Base-by-base conservation (phyloP, 2,797 vertebrate genomes). In the Sphaeramia orbicularis region DNA sequence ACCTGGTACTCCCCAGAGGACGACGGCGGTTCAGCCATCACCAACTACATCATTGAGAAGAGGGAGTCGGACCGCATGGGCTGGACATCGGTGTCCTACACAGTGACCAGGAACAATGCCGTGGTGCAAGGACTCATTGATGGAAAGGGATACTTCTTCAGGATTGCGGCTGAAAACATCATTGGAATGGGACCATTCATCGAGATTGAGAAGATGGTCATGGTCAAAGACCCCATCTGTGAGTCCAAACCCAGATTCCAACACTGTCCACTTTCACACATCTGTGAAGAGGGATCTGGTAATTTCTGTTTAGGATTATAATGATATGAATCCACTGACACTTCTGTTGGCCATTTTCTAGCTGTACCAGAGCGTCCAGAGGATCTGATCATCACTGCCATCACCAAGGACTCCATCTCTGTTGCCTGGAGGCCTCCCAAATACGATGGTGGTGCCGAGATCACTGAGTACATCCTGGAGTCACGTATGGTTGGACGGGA, bases 161-260 rank as follows among this genome's bases (percentile, higher is more conserved):
- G 98, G 90, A 97, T 99, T 44, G 98, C 98, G 30, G 95, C 98
- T 11, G 98, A 99, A 91, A 99, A 99, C 88, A 97, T 96, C 67
- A 97, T 99, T 45, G 98, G 98, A 89, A 97, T 98, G 94, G 98
- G 98, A 51, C 98, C 98, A 0, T 99, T 97, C 82, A 93, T 93
- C 18, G 96, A 98, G 82, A 98, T 95, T 0, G 77, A 93, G 59
- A 92, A 92, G 62, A 95, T 96, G 84, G 92, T 98, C 77, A 78
- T 96, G 62, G 97, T 99, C 84, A 96, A 95, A 92, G 96, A 99
- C 70, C 97, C 97, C 61, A 94, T 98, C 87, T 97, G 98, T 99
- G 93, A 92, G 97, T 86, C 12, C 12, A 1, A 1, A 36, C n/a
- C 9, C 45, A 1, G 4, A 15, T n/a, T 14, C 36, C 36, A 18